Evolutionary conservation across 23 tunicate species (phyloP), one percentile per base, ranked within the genome.

Genomic region (Styela plicata): DNA sequence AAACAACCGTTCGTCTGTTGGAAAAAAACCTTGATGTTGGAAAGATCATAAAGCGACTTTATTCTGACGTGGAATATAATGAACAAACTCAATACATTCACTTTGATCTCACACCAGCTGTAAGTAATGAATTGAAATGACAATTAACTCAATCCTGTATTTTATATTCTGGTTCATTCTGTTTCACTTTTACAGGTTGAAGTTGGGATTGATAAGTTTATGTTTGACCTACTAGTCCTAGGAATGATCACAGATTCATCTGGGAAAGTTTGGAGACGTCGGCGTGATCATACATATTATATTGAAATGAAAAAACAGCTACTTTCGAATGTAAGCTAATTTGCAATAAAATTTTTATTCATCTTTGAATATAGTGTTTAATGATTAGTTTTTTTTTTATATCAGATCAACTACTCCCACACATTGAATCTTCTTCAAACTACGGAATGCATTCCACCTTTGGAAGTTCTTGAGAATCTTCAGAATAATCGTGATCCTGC

Each of bases 51-150:
- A 77, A 69, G 3, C 44, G 67, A 57, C 63, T 88, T 64, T 68
- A 31, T 22, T 24, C 69, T 5, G 81, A 36, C 3, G 83, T 73
- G 24, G 63, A 33, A 24, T 13, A 28, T 18, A 74, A 74, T 33
- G 28, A 30, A n/a, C 70, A 84, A 23, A 77, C 83, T 33, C 83
- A 74, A 19, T 75, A 83, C 24, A 52, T 88, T 7, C 86, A 88
- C 70, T 65, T 88, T 74, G 92, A 83, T 57, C 36, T 82, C 29
- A 88, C 86, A 1, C 86, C 86, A 26, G 69, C 83, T 22, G 92
- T 83, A 68, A 77, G 86, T 69, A 44, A 44, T n/a, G n/a, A n/a
- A n/a, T n/a, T n/a, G n/a, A n/a, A n/a, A n/a, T n/a, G n/a, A n/a
- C n/a, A n/a, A n/a, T n/a, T n/a, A n/a, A n/a, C n/a, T n/a, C n/a